Evolutionary conservation across 2,113 vertebrate genomes (phyloP).

Genomic region (Actenoides hombroni): DNA sequence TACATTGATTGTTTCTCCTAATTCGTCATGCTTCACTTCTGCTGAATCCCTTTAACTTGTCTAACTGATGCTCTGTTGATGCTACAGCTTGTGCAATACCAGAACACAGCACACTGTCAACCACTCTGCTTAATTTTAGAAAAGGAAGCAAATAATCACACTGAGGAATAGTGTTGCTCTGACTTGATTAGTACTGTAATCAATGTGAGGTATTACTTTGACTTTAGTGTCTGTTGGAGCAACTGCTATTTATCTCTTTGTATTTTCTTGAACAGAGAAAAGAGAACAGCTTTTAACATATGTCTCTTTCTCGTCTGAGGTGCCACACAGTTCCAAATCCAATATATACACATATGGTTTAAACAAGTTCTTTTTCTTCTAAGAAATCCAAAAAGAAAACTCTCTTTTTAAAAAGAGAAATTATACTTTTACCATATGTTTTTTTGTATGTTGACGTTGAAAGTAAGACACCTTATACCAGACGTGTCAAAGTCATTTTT

Average conservation of each 20-base stretch:
- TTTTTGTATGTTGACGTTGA: neutral
- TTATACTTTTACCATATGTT: neutral
- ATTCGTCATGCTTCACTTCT: neutral
- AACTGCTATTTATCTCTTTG: constrained; percentile 44
- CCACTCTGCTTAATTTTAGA: neutral
- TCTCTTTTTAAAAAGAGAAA: neutral
- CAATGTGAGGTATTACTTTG: neutral
- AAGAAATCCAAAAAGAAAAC: neutral
- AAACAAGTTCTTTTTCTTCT: neutral
- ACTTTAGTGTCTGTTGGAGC: constrained; percentile 23
- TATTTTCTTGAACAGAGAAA: constrained; percentile 43
- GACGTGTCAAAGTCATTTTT: neutral
- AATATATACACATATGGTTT: constrained; percentile 30
- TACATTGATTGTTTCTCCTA: neutral
- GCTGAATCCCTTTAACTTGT: neutral
- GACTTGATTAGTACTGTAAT: neutral
- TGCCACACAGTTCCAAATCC: neutral
- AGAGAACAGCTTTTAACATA: constrained; percentile 60
- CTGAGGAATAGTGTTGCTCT: neutral
- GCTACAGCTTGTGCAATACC: neutral
- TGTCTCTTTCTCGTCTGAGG: constrained; percentile 36
- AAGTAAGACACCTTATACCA: neutral
- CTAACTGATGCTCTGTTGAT: neutral
- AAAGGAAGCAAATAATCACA: neutral
- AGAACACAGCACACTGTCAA: neutral